phyloP scores from a whole-genome alignment of 2,113 vertebrate species.

The Clinocottus analis region DNA sequence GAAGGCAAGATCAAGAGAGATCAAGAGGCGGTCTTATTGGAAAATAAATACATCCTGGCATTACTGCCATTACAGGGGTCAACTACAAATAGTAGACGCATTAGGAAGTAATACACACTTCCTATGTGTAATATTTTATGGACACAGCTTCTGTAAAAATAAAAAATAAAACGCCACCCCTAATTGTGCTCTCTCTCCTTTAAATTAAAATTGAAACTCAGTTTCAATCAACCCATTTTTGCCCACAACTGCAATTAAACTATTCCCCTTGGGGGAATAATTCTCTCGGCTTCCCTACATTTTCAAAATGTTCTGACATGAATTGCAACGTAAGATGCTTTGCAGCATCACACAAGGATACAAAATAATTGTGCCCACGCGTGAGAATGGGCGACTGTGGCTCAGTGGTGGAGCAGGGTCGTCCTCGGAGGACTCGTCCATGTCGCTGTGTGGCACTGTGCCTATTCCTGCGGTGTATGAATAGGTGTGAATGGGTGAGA shows the following conservation, averaged over 20 bases:
- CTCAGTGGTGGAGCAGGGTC: too few relatives aligned
- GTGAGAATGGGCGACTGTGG: background rate
- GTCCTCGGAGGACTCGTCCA: too few relatives aligned
- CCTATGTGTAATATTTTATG: conserved; percentile 17
- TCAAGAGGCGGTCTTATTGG: conserved; percentile 58
- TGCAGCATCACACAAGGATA: background rate
- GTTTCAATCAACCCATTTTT: background rate
- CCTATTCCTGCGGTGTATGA: too few relatives aligned
- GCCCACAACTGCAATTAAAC: background rate
- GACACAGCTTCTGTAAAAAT: conserved; percentile 27
- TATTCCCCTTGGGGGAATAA: background rate
- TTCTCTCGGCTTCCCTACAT: background rate
- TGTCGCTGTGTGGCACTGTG: background rate
- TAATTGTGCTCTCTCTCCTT: conserved; percentile 12
- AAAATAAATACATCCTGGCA: conserved; percentile 56
- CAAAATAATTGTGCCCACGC: background rate
- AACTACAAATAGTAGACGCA: conserved; percentile 50
- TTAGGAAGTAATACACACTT: conserved; percentile 29
- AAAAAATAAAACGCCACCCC: too few relatives aligned
- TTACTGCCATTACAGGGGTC: conserved; percentile 62
- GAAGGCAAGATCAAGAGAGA: background rate
- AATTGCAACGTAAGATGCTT: background rate
- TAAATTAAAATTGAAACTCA: conserved; percentile 27
- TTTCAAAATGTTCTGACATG: background rate
- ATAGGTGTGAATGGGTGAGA: background rate